Conservation (phyloP, 2,797 vertebrate genomes). For the Sciurus vulgaris region DNA sequence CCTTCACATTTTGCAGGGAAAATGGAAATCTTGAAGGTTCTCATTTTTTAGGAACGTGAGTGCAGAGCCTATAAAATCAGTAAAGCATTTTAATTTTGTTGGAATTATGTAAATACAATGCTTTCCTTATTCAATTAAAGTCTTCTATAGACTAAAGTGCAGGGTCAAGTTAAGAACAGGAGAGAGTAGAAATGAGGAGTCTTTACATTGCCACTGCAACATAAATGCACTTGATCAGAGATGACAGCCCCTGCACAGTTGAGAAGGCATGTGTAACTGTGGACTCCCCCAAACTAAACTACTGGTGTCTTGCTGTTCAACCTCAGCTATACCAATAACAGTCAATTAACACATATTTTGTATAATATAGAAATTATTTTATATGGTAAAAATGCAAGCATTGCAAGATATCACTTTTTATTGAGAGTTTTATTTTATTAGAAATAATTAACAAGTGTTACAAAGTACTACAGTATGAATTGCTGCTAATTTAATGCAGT, state of each 20-base stretch:
- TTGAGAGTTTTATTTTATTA: no score
- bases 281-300: no score
- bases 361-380: no score
- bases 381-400: no score
- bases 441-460: no score
- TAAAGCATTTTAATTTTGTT: conserved; percentile 9
- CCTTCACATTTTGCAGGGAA: background rate
- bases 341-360: no score
- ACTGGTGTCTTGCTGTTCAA: no score
- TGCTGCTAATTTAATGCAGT: background rate
- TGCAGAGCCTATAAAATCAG: background rate
- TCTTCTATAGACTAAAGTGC: background rate
- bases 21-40: background rate
- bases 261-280: no score
- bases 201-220: background rate
- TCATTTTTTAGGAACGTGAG: background rate
- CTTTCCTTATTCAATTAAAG: background rate
- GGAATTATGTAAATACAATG: background rate
- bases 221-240: background rate
- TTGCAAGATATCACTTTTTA: no score
- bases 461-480: background rate
- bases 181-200: background rate
- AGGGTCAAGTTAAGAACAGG: background rate
- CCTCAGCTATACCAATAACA: no score
- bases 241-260: no score